Conservation (phyloP, 2,888 invertebrate species). For the Diploptera punctata region DNA sequence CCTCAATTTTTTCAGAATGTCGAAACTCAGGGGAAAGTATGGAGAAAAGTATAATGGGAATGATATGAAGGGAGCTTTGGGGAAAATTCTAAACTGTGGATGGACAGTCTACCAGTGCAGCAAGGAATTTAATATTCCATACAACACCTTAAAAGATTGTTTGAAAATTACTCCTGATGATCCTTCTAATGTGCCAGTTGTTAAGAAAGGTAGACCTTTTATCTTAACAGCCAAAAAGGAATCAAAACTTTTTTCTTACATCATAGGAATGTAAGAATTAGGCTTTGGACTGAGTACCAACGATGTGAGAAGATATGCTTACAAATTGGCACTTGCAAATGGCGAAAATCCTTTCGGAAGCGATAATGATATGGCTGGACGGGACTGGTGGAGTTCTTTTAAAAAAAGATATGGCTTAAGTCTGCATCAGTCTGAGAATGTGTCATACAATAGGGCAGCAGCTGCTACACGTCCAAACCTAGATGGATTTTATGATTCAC, state of each 20-base stretch:
- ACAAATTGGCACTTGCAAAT: background rate
- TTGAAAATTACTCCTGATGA: constrained; percentile 13
- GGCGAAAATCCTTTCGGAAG: background rate
- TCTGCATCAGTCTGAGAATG: constrained; percentile 3
- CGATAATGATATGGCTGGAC: background rate
- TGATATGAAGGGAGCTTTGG: too few species aligned
- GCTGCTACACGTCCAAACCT: background rate
- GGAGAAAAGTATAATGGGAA: too few species aligned
- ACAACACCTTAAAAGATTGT: background rate
- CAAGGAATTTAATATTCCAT: too few species aligned
- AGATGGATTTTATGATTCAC: background rate
- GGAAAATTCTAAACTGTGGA: too few species aligned
- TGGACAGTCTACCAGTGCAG: too few species aligned
- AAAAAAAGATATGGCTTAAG: background rate
- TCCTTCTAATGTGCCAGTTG: background rate
- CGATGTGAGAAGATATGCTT: constrained; percentile 1
- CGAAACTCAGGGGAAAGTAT: too few species aligned
- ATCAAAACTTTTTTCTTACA: background rate
- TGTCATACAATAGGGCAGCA: constrained; percentile 7
- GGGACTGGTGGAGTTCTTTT: constrained; percentile 9
- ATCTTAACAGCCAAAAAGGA: background rate
- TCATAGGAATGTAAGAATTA: background rate
- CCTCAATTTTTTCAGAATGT: too few species aligned
- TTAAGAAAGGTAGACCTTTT: constrained; percentile 1
- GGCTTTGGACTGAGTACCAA: background rate